Evolutionary conservation across 1,140 invertebrate genomes (phyloP), one percentile per base, ranked within the genome.

Genomic region (Anastatus disparis): DNA sequence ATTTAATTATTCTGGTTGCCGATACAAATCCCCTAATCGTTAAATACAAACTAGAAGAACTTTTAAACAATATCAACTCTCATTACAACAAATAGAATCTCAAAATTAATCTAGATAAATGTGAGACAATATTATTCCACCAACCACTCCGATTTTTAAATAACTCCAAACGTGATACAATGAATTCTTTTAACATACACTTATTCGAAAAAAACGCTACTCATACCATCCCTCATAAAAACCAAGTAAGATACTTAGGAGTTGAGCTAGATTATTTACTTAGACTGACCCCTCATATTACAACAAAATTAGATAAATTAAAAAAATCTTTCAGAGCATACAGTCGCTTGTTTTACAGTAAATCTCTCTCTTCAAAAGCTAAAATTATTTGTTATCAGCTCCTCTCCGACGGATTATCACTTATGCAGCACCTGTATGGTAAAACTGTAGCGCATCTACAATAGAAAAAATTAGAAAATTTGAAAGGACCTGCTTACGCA

Each of bases 381-480:
- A 75, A 75, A 70, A 59, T 74, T 1, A 73, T 75, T 0, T 75
- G 74, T 7, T 79, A 77, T 31, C 9, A 46, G 2, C 20, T 65
- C 1, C 22, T 6, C 38, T 75, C 1, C 15, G 71, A 22, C 73
- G 73, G 0, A n/a, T n/a, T n/a, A n/a, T n/a, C n/a, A n/a, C n/a
- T n/a, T n/a, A n/a, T n/a, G n/a, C n/a, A n/a, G n/a, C 77, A 75
- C 2, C 1, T 70, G 0, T 74, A 13, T 74, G 67, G 70, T 76
- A 40, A 48, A 77, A 77, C 20, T 22, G 56, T 6, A 31, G 64
- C 6, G 52, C 71, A 8, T 13, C 61, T 0, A 35, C 58, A 0
- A 74, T 75, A 63, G 76, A 77, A 46, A 63, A 69, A 52, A 29
- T 73, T 2, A 56, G 76, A 12, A 31, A 58, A 1, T 74, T 76